These are phyloP conservation scores for Todiramphus saurophagus DNA, from an alignment of 2,113 vertebrate species.

Conservation along the genomic window DNA sequence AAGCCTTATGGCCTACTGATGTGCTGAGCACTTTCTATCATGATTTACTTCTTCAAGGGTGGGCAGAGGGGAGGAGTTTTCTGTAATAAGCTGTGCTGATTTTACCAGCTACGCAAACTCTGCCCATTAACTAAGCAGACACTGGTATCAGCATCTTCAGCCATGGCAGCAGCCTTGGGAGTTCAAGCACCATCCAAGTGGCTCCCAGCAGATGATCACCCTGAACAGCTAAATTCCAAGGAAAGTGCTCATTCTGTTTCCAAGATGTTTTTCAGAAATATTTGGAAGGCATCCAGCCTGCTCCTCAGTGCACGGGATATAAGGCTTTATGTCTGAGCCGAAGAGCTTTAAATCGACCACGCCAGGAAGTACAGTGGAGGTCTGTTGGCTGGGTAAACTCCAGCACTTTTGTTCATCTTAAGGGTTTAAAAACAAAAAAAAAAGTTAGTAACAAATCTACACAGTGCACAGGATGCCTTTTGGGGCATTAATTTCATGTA, in stretches of 20 bases:
- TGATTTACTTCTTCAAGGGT: not conserved
- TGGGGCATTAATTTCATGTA: not conserved
- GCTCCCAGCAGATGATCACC: not conserved
- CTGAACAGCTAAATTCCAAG: not conserved
- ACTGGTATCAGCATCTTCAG: fast-evolving
- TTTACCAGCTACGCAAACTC: not conserved
- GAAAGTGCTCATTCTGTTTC: not conserved
- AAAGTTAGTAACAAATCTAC: not conserved
- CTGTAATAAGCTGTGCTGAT: not conserved
- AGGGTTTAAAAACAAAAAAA: not conserved
- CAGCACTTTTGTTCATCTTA: not conserved
- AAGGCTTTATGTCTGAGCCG: not conserved
- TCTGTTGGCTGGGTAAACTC: not conserved
- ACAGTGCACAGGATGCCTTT: not conserved
- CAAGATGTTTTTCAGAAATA: not conserved
- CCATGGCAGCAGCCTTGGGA: not conserved
- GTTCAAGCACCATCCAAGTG: not conserved
- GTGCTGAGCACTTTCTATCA: not conserved
- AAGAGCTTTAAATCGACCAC: not conserved
- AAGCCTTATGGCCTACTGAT: not conserved
- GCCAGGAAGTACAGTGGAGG: not conserved
- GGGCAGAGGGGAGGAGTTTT: not conserved
- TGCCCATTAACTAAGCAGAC: not conserved
- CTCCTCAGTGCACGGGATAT: not conserved
- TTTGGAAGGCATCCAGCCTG: not conserved